Conservation (phyloP, 2,113 vertebrate species). For the Pavo muticus region DNA sequence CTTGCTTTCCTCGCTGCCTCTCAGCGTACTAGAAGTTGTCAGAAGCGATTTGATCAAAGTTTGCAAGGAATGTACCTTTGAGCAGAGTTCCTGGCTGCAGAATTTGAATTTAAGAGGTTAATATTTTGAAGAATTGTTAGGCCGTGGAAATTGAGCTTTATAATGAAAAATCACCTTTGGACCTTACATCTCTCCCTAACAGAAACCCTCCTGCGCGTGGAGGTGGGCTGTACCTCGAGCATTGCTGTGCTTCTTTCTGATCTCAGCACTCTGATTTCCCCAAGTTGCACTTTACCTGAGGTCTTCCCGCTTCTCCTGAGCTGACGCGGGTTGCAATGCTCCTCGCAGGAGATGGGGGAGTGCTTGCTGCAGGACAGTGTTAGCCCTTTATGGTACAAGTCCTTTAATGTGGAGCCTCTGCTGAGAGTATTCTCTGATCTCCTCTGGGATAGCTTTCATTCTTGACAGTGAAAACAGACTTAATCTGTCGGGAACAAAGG, state of each 20-base stretch:
- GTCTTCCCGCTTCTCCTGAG: background rate
- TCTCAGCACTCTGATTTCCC: conserved; percentile 11
- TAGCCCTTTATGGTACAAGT: background rate
- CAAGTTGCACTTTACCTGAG: background rate
- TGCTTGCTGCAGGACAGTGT: background rate
- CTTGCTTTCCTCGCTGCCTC: background rate
- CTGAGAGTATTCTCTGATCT: conserved; percentile 16
- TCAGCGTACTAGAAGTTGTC: conserved; percentile 22
- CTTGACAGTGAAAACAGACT: background rate
- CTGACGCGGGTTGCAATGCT: background rate
- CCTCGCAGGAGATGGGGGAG: background rate
- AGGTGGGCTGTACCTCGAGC: background rate
- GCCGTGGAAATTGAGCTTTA: background rate
- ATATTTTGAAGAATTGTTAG: conserved; percentile 41
- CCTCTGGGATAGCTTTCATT: conserved; percentile 34
- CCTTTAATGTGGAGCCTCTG: background rate
- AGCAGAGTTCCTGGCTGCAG: background rate
- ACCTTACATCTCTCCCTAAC: background rate
- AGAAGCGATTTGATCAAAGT: conserved; percentile 45
- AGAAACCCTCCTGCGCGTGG: background rate
- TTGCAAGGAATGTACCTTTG: conserved; percentile 8
- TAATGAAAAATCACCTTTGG: conserved; percentile 45
- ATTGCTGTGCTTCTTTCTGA: conserved; percentile 2
- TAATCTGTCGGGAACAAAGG: conserved; percentile 3
- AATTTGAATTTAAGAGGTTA: conserved; percentile 49